phyloP scores from a whole-genome alignment of 2,888 invertebrate genomes.

The Xestia ashworthii region DNA sequence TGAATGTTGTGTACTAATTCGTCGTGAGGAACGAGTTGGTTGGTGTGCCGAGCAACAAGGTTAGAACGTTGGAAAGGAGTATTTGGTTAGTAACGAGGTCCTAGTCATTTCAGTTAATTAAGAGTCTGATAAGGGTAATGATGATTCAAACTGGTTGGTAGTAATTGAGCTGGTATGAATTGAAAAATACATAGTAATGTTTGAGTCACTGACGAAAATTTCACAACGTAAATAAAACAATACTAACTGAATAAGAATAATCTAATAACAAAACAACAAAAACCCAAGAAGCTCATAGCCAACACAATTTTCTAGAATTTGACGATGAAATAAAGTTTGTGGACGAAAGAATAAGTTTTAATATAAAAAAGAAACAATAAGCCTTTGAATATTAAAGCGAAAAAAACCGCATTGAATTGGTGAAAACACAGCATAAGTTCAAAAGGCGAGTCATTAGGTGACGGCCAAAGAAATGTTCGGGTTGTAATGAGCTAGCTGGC shows the following conservation, averaged over 20 bases:
- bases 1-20: slow-evolving; percentile 64
- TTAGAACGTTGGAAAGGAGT: background rate
- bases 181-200: background rate
- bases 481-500: slow-evolving; percentile 85
- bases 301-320: slow-evolving; percentile 44
- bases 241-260: background rate
- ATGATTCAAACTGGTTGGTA: background rate
- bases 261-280: slow-evolving; percentile 19
- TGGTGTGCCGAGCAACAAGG: background rate
- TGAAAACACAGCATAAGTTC: slow-evolving; percentile 74
- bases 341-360: slow-evolving; percentile 49
- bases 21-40: background rate
- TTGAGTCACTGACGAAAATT: background rate
- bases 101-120: background rate
- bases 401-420: slow-evolving; percentile 72
- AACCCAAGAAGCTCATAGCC: slow-evolving; percentile 14
- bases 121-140: background rate
- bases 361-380: slow-evolving; percentile 66
- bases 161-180: background rate
- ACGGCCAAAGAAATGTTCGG: slow-evolving; percentile 81
- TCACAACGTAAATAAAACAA: slow-evolving; percentile 15
- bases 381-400: slow-evolving; percentile 68
- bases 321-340: slow-evolving; percentile 37
- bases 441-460: slow-evolving; percentile 84
- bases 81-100: background rate